Percentiles rank a stretch among this genome's conserved stretches.
phyloP scores from a whole-genome alignment of 2,888 invertebrate species.

The Apantesis nais region DNA sequence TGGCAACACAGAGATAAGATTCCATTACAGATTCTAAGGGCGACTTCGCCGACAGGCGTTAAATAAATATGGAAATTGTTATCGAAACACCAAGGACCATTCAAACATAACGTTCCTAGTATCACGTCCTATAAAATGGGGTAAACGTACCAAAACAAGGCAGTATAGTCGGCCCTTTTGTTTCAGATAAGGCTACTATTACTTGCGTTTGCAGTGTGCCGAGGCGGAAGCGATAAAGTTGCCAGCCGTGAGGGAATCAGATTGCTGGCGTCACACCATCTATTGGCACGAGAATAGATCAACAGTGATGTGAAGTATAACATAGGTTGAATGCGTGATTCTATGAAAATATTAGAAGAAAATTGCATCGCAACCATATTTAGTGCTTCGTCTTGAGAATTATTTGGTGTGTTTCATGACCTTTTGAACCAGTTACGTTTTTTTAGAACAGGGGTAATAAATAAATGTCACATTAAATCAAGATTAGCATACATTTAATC shows the following conservation, averaged over 20 bases:
- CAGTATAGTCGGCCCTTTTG: constrained; percentile 64
- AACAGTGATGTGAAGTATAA: constrained; percentile 58
- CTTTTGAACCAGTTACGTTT: neutral
- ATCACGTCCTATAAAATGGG: constrained; percentile 53
- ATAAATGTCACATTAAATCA: neutral
- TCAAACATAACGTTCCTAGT: constrained; percentile 44
- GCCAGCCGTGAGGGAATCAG: constrained; percentile 75
- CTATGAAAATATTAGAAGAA: neutral
- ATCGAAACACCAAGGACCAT: constrained; percentile 48
- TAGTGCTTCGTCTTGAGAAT: neutral
- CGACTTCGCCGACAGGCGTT: constrained; percentile 9
- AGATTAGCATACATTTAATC: neutral
- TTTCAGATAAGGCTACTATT: constrained; percentile 67
- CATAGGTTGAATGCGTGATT: constrained; percentile 38
- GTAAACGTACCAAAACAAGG: constrained; percentile 54
- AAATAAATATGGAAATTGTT: constrained; percentile 44
- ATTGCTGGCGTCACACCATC: constrained; percentile 68
- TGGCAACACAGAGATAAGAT: neutral
- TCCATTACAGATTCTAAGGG: constrained; percentile 5
- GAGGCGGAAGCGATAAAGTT: constrained; percentile 75
- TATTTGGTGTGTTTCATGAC: neutral
- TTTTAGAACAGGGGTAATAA: neutral
- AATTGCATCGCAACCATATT: neutral
- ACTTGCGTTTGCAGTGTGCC: constrained; percentile 48
- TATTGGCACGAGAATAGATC: constrained; percentile 68